Conservation (phyloP, 2,113 vertebrate genomes). For the Sakesphorus luctuosus region DNA sequence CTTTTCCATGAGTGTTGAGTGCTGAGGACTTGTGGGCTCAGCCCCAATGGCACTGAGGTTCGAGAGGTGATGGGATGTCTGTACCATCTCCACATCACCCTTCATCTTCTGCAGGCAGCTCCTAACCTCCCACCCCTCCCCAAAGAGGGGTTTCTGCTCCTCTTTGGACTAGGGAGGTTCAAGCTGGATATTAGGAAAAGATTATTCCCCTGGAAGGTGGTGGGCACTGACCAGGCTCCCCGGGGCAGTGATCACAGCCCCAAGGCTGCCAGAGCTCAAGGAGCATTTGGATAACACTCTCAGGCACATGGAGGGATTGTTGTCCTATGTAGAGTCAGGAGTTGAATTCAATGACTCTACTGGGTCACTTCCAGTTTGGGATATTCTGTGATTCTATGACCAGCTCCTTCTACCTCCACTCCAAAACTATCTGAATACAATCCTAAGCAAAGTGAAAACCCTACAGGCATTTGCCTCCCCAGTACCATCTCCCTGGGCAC, state of each 20-base stretch:
- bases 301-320: background rate
- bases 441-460: background rate
- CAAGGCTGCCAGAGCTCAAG: background rate
- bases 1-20: background rate
- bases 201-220: background rate
- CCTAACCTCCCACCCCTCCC: background rate
- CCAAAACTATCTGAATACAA: background rate
- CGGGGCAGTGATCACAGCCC: background rate
- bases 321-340: background rate
- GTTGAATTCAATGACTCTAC: background rate
- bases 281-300: fast-evolving
- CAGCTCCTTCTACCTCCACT: background rate
- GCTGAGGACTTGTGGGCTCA: fast-evolving
- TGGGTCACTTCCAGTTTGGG: background rate
- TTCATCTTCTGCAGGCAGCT: background rate
- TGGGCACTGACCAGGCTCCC: background rate
- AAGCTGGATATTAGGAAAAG: fast-evolving
- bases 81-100: background rate
- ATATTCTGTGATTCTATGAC: background rate
- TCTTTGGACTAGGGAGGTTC: background rate
- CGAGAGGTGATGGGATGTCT: fast-evolving
- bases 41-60: background rate
- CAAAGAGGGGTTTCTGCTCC: background rate
- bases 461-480: background rate
- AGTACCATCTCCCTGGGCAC: background rate